Conservation (phyloP, 2,888 invertebrate species). For the Carterocephalus palaemon region DNA sequence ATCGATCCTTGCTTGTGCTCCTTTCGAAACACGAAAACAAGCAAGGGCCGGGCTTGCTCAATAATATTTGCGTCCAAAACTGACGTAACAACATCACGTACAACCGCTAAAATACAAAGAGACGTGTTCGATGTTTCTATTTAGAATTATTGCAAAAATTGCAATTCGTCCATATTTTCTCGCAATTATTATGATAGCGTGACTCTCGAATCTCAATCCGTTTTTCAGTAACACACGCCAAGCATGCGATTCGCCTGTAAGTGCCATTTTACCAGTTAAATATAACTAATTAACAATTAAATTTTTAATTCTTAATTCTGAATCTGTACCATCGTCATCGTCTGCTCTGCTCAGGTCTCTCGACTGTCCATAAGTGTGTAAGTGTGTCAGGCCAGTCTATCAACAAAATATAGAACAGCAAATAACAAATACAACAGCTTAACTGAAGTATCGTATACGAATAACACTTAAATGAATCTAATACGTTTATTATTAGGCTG, state of each 20-base stretch:
- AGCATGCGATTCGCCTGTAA: slow-evolving; percentile 39
- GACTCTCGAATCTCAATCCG: slow-evolving; percentile 1
- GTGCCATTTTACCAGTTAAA: slow-evolving; percentile 35
- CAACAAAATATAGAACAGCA: slow-evolving; percentile 14
- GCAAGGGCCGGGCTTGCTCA: not conserved
- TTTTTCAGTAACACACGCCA: slow-evolving; percentile 3
- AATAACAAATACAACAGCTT: slow-evolving; percentile 21
- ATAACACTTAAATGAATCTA: no score
- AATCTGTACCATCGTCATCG: slow-evolving; percentile 7
- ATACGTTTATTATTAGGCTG: no score
- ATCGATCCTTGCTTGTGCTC: slow-evolving; percentile 29
- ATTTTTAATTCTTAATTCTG: no score
- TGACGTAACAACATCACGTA: slow-evolving; percentile 15
- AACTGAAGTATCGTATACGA: no score
- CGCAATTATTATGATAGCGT: slow-evolving; percentile 19
- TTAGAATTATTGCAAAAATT: slow-evolving; percentile 14
- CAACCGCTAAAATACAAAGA: slow-evolving; percentile 10
- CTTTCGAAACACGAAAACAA: slow-evolving; percentile 16
- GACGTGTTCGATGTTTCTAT: slow-evolving; percentile 6
- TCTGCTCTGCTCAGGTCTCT: slow-evolving; percentile 7
- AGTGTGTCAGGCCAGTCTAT: slow-evolving; percentile 21
- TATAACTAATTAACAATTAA: slow-evolving; percentile 6
- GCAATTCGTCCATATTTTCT: slow-evolving; percentile 8
- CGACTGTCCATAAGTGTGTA: slow-evolving; percentile 11
- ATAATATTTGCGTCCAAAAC: not conserved